phyloP scores from a whole-genome alignment of 2,797 vertebrate species.

The Poeciliopsis presidionis region DNA sequence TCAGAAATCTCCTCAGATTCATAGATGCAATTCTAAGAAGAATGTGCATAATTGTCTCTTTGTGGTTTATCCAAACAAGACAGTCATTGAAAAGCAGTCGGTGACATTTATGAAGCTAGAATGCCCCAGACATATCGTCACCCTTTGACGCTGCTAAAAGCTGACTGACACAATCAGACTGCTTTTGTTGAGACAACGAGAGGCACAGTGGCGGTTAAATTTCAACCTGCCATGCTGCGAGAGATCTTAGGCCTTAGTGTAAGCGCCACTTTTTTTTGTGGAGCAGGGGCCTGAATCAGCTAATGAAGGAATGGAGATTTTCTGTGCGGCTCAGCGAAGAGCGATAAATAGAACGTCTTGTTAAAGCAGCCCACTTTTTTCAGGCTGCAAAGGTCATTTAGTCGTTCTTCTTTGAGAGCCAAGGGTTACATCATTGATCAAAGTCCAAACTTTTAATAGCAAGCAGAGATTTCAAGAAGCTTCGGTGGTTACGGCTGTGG shows the following conservation, averaged over 20 bases:
- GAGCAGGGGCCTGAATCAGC: slow-evolving; percentile 33
- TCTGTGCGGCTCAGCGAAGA: slow-evolving; percentile 38
- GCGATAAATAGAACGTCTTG: slow-evolving; percentile 63
- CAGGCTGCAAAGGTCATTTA: slow-evolving; percentile 62
- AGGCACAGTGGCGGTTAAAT: slow-evolving; percentile 46
- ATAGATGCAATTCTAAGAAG: slow-evolving; percentile 34
- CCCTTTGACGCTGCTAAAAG: slow-evolving; percentile 30
- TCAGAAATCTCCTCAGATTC: slow-evolving; percentile 38
- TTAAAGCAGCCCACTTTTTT: slow-evolving; percentile 63
- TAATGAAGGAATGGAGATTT: slow-evolving; percentile 53
- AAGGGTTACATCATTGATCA: slow-evolving; percentile 52
- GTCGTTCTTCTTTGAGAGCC: slow-evolving; percentile 43
- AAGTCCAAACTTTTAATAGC: slow-evolving; percentile 67
- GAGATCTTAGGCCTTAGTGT: slow-evolving; percentile 63
- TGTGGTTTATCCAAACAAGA: slow-evolving; percentile 30
- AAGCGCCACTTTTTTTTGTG: slow-evolving; percentile 21
- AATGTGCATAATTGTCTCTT: slow-evolving; percentile 43
- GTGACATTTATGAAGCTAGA: slow-evolving; percentile 30
- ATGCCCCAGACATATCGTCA: slow-evolving; percentile 24
- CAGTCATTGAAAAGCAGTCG: slow-evolving; percentile 27
- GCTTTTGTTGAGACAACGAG: slow-evolving; percentile 31
- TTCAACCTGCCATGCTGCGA: slow-evolving; percentile 44
- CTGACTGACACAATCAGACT: slow-evolving; percentile 39
- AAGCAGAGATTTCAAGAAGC: slow-evolving; percentile 54
- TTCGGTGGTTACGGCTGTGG: slow-evolving; percentile 31